A percentile compares a stretch with the other conserved stretches of the same genome.
phyloP scores from a whole-genome alignment of 2,797 vertebrate genomes.

The Bovichtus diacanthus region DNA sequence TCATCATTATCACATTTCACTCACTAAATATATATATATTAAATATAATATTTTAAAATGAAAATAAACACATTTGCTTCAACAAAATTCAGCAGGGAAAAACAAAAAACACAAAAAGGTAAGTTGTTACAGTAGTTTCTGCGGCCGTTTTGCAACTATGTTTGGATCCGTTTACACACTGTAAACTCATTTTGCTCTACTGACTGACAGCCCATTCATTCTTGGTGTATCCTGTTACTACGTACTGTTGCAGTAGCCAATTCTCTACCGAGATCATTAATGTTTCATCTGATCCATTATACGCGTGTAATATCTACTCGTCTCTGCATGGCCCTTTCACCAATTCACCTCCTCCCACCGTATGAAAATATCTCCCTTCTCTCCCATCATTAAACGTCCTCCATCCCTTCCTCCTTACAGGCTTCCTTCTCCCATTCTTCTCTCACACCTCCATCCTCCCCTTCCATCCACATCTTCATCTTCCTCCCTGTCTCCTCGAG shows the following conservation, averaged over 20 bases:
- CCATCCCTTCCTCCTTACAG: constrained; percentile 5
- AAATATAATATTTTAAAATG: neutral
- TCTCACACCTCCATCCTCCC: constrained; percentile 31
- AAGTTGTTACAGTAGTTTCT: neutral
- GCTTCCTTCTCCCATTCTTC: neutral
- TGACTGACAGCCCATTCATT: constrained; percentile 31
- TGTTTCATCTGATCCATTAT: constrained; percentile 54
- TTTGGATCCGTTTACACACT: constrained; percentile 10
- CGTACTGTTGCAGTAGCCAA: constrained; percentile 5
- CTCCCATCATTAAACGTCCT: constrained; percentile 33
- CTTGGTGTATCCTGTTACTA: constrained; percentile 32
- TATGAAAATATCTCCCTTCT: constrained; percentile 19
- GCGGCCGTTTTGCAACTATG: neutral
- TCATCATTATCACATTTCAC: no score
- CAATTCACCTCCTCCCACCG: constrained; percentile 11
- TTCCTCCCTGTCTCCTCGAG: constrained; percentile 19
- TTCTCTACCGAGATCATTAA: constrained; percentile 45
- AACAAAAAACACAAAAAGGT: neutral
- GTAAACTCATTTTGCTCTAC: constrained; percentile 2
- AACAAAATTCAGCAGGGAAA: neutral
- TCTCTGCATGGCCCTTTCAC: constrained; percentile 26
- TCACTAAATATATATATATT: no score
- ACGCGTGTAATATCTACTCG: constrained; percentile 34
- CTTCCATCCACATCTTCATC: constrained; percentile 10
- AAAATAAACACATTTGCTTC: neutral